Evolutionary conservation across 2,888 invertebrate genomes (phyloP), one percentile per base, ranked within the genome.

Genomic region (Leptura quadrifasciata): DNA sequence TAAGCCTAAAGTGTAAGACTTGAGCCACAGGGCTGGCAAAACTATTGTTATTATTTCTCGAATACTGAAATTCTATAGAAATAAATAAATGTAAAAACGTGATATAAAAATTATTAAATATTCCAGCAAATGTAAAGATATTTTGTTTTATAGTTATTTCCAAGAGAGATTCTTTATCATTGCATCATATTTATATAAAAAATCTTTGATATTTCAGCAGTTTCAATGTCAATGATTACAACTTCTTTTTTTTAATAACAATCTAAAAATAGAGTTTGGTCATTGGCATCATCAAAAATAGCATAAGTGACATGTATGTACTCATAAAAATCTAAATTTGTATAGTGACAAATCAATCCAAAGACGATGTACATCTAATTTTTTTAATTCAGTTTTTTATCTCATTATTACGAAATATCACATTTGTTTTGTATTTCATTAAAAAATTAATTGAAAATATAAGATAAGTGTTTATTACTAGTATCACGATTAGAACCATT

Each of bases 251-350:
- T 31, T 0, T 17, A 39, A 20, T 61, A 8, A 31, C 27, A 47
- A 47, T 74, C 17, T 54, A 54, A 67, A 27, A 24, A 52, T 67
- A 67, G 27, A 67, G 54, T 67, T 67, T n/a, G 17, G 27, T 65
- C 9, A 47, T 61, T 1, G 12, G 47, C 47, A 12, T 47, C n/a
- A 15, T n/a, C 47, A n/a, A 47, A 47, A 47, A 47, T 47, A 47
- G 47, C 15, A n/a, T 15, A 2, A n/a, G n/a, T 0, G 47, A n/a
- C 15, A 47, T n/a, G 31, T 47, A 60, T 0, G 15, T 60, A 31
- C 8, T 60, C 31, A 60, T 60, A 60, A 27, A 27, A 24, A 24
- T 60, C 58, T 60, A 60, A 60, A 60, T 60, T 31, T 60, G 31
- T 24, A 60, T n/a, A 60, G n/a, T 60, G 27, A 31, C n/a, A 27